Base-by-base conservation (phyloP, 2,888 invertebrate species). In the Drosophila seclusa region DNA sequence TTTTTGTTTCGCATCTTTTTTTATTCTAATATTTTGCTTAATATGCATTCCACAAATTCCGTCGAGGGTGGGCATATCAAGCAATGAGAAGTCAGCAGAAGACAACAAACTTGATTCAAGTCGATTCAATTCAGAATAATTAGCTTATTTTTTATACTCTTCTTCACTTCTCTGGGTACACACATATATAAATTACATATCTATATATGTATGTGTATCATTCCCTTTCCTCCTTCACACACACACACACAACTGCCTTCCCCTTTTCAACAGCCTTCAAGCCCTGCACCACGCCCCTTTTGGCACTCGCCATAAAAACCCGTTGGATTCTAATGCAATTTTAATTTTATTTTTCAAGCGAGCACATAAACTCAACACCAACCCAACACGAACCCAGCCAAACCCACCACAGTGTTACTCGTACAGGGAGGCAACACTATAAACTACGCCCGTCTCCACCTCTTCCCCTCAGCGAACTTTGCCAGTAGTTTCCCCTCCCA, bases 271-370 rank as follows among this genome's bases (percentile, higher is more conserved):
- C 84, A 87, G 85, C 82, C 87, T 85, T 85, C 84, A 82, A 82
- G 80, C 42, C n/a, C 24, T 2, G 29, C 16, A 31, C 57, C 52
- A 54, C 27, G 36, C 50, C 49, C n/a, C 2, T 13, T 40, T 34
- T 13, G 6, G 21, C 57, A 42, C n/a, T 61, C 52, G 65, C 78
- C 65, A 74, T 80, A 81, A 81, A 78, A 83, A 85, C 87, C 86
- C 86, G 73, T 80, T 80, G 86, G 89, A 87, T 85, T 89, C 85
- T 89, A 87, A 87, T 87, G 87, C 87, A 87, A 87, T 87, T 87
- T 87, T 87, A 87, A 87, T 87, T 89, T 85, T 89, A 87, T 87
- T 89, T 89, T 87, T 83, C 85, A 87, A 80, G 85, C 88, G 73
- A 82, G 78, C 83, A 86, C 86, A 87, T 85, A 87, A 86, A 85